These are phyloP conservation scores for Corythaeola cristata DNA, from an alignment of 2,113 vertebrate species.

Conservation along the genomic window DNA sequence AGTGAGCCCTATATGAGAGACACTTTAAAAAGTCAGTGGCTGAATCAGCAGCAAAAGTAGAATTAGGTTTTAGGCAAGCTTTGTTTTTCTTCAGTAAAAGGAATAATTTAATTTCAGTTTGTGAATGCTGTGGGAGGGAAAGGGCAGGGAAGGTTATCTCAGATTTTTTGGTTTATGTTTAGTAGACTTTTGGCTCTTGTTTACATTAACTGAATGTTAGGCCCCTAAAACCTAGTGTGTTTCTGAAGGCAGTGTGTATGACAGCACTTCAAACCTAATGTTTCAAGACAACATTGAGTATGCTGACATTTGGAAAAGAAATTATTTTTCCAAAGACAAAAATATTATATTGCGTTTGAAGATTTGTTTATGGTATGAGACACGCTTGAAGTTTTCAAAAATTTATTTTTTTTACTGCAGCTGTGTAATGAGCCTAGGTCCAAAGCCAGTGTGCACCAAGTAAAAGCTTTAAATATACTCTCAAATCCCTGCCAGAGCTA, in stretches of 20 bases:
- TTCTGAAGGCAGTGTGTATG: conserved; percentile 26
- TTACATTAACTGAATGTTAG: background rate
- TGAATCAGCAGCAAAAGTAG: conserved; percentile 1
- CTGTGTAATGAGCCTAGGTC: conserved; percentile 37
- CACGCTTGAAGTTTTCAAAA: background rate
- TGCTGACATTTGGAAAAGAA: background rate
- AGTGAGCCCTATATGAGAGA: background rate
- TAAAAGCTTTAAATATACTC: conserved; percentile 35
- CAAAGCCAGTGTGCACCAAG: conserved; percentile 19
- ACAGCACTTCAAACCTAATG: background rate
- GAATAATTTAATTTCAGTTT: background rate
- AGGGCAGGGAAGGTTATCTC: background rate
- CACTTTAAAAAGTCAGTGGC: background rate
- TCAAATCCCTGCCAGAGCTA: conserved; percentile 12
- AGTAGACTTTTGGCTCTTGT: conserved; percentile 8
- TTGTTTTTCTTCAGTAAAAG: conserved; percentile 27
- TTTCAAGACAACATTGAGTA: background rate
- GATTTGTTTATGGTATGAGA: conserved; percentile 14
- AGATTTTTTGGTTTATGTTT: background rate
- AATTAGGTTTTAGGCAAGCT: background rate
- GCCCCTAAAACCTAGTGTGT: conserved; percentile 5
- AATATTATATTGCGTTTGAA: background rate
- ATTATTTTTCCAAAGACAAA: background rate
- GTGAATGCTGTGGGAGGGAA: background rate
- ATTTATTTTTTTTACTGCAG: background rate